Conservation (phyloP, 64 coral and sea anemone genomes). For the Montipora cactus region DNA sequence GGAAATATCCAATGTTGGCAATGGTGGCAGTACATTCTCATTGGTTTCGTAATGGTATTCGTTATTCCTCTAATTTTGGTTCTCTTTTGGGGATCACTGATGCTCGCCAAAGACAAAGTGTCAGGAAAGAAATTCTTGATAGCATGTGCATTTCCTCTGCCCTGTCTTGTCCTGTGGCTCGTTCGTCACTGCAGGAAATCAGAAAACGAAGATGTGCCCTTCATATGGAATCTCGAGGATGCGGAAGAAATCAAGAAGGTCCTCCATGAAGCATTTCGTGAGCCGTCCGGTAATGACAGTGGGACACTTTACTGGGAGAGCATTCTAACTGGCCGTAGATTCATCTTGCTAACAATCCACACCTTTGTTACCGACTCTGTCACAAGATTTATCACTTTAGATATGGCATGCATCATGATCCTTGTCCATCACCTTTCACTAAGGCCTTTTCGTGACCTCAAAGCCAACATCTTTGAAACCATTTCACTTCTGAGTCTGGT, state of each 20-base stretch:
- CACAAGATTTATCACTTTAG: constrained; percentile 38
- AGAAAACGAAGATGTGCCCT: neutral
- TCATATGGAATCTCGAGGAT: neutral
- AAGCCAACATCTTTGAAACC: constrained; percentile 68
- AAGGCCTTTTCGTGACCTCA: constrained; percentile 61
- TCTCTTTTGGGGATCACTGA: constrained; percentile 74
- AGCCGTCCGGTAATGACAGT: neutral
- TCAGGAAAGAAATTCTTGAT: constrained; percentile 68
- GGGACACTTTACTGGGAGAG: constrained; percentile 95
- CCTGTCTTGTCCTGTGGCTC: constrained; percentile 46
- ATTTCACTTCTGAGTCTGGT: constrained; percentile 66
- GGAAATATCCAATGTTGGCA: constrained; percentile 76
- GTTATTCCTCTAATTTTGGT: constrained; percentile 76
- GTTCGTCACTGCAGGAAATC: neutral
- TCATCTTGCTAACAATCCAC: constrained; percentile 68
- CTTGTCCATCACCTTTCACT: constrained; percentile 73
- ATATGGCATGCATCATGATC: constrained; percentile 53
- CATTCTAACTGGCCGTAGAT: constrained; percentile 75
- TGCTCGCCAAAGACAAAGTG: constrained; percentile 68
- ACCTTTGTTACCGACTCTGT: constrained; percentile 72
- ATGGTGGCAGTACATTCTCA: constrained; percentile 90
- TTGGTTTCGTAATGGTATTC: constrained; percentile 57
- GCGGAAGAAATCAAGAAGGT: constrained; percentile 36
- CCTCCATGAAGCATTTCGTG: constrained; percentile 80
- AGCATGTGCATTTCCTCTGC: constrained; percentile 73